These are phyloP conservation scores for Amphimallon solstitiale DNA, from an alignment of 2,888 invertebrate species.

Conservation along the genomic window DNA sequence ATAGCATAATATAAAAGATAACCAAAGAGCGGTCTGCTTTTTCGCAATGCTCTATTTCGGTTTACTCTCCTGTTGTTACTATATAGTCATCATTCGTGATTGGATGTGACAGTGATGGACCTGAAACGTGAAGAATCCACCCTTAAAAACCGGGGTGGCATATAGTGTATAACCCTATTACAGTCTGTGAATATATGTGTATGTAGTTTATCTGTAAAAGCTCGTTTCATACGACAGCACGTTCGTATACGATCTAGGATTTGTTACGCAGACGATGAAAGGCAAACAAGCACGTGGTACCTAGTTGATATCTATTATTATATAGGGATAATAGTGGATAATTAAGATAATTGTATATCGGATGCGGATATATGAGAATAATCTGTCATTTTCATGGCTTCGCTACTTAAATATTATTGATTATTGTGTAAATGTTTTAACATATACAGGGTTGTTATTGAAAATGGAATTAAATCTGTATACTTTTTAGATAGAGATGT, in stretches of 20 bases:
- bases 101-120: slow-evolving; percentile 31
- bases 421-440: too few species aligned
- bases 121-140: slow-evolving; percentile 14
- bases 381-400: slow-evolving; percentile 11
- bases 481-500: too few species aligned
- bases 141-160: neutral
- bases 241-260: neutral
- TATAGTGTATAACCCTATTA: neutral
- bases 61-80: too few species aligned
- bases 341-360: slow-evolving; percentile 24
- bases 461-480: too few species aligned
- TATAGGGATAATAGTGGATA: slow-evolving; percentile 17
- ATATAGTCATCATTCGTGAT: slow-evolving; percentile 24
- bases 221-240: slow-evolving; percentile 3
- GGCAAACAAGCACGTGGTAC: slow-evolving; percentile 29
- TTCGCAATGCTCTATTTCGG: too few species aligned
- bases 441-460: too few species aligned
- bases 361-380: neutral
- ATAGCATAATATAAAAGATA: too few species aligned
- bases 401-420: too few species aligned
- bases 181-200: too few species aligned
- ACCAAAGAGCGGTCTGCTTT: too few species aligned
- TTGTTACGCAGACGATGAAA: neutral
- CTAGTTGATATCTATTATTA: slow-evolving; percentile 8
- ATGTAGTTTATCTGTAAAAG: neutral